A percentile compares a stretch with the other conserved stretches of the same genome.
phyloP scores from a whole-genome alignment of 2,888 invertebrate species.

The Gortyna flavago region DNA sequence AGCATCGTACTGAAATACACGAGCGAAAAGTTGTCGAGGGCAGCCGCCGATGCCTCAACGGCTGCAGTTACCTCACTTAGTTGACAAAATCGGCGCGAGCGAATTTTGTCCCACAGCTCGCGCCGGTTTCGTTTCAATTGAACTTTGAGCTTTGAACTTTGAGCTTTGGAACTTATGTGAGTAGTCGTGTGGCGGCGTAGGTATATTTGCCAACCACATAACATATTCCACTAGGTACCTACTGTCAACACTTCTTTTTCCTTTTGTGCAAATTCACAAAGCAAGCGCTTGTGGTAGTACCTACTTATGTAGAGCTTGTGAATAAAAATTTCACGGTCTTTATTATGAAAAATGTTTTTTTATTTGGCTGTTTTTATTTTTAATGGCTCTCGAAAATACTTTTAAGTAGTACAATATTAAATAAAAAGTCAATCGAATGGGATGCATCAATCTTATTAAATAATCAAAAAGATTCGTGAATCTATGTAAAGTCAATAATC shows the following conservation, averaged over 20 bases:
- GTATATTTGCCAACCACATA: background rate
- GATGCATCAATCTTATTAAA: background rate
- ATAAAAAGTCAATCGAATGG: background rate
- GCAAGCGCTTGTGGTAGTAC: background rate
- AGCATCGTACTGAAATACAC: too few species aligned
- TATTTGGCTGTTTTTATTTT: too few species aligned
- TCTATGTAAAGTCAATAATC: background rate
- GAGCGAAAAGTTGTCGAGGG: too few species aligned
- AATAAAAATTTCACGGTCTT: background rate
- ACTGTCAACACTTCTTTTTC: background rate
- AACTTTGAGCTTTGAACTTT: background rate
- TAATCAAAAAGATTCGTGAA: background rate
- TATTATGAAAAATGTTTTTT: too few species aligned
- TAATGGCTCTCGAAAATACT: background rate
- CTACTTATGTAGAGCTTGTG: background rate
- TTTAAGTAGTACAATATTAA: background rate
- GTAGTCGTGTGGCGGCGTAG: background rate
- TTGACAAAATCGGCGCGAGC: too few species aligned
- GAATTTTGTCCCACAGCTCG: too few species aligned
- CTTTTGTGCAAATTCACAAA: background rate
- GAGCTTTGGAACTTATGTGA: background rate
- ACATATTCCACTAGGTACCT: background rate
- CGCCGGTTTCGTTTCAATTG: background rate
- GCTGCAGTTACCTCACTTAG: too few species aligned
- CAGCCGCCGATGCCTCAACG: too few species aligned